Conservation (phyloP, 2,113 vertebrate genomes). For the Pteruthius melanotis region DNA sequence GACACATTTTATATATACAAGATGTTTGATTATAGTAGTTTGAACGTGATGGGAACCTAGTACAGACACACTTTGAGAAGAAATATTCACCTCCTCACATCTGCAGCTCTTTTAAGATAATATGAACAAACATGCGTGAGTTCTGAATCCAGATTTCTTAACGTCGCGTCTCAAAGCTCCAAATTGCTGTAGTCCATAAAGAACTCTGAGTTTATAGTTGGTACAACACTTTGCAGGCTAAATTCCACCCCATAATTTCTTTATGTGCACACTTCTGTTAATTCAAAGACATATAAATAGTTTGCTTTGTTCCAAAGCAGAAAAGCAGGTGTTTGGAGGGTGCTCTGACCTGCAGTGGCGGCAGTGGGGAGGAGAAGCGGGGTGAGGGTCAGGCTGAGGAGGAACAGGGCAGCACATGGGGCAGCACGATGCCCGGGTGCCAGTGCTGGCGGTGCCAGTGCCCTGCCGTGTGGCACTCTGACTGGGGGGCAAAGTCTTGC, state of each 20-base stretch:
- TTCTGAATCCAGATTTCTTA: background rate
- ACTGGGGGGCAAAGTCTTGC: background rate
- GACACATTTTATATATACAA: background rate
- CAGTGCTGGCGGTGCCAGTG: background rate
- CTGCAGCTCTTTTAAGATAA: background rate
- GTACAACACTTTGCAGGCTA: background rate
- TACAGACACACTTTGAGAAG: background rate
- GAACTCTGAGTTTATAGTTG: background rate
- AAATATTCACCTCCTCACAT: background rate
- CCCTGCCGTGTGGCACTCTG: background rate
- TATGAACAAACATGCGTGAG: background rate
- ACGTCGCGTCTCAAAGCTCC: accelerated
- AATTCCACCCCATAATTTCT: background rate
- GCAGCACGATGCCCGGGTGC: background rate
- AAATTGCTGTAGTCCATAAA: background rate
- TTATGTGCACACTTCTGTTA: accelerated
- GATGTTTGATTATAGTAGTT: background rate
- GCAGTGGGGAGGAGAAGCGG: background rate
- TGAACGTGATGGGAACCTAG: background rate
- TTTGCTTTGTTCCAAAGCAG: background rate
- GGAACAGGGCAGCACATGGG: background rate
- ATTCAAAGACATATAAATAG: background rate
- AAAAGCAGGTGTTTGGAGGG: background rate
- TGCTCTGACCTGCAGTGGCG: background rate
- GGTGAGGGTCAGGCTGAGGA: background rate